Base-by-base conservation (phyloP, 2,797 vertebrate species). In the Uromys caudimaculatus region DNA sequence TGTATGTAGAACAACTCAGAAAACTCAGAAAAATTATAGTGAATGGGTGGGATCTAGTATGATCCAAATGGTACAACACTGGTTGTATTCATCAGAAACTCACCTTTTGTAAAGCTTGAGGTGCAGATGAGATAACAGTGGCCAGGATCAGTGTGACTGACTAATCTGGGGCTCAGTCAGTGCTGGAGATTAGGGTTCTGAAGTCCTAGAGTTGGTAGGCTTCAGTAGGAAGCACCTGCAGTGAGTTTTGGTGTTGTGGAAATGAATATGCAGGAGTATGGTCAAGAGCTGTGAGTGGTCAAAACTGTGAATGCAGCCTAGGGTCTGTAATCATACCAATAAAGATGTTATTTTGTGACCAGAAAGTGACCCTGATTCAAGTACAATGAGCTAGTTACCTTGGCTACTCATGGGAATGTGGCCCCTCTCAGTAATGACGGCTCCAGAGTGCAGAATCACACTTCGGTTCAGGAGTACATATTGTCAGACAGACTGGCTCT, bases 1-100 rank as follows among this genome's bases (percentile, higher is more conserved):
- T 98, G 98, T 96, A 98, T 98, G 98, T 98, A 98, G 98, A 98
- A 99, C 98, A 99, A 98, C 98, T 98, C 97, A 98, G 98, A 86
- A 14, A 29, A 87, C 35, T 87, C 97, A 98, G 98, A 73, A 38
- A 38, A 58, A 75, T 27, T 88, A 75, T 44, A 27, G 38, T 75
- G 38, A 75, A 88, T 35, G 52, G 17, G 6, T 58, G 19, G 84
- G 47, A 41, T 58, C 47, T 32, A 32, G 97, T 98, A 98, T 98
- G 98, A 98, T 98, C 98, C 98, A 98, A 99, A 99, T 98, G 98
- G 97, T 98, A 98, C 98, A 98, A 99, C 98, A 98, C 98, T 98
- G 98, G 98, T 98, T 98, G 98, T 98, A 90, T 98, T 97, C 97
- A 97, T 98, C 98, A 98, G 98, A 99, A 98, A 99, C 98, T 99